Percentiles rank a stretch among this genome's conserved stretches.
Evolutionary conservation across 2,113 vertebrate species (phyloP).

Genomic region (Phylloscopus trochiloides): DNA sequence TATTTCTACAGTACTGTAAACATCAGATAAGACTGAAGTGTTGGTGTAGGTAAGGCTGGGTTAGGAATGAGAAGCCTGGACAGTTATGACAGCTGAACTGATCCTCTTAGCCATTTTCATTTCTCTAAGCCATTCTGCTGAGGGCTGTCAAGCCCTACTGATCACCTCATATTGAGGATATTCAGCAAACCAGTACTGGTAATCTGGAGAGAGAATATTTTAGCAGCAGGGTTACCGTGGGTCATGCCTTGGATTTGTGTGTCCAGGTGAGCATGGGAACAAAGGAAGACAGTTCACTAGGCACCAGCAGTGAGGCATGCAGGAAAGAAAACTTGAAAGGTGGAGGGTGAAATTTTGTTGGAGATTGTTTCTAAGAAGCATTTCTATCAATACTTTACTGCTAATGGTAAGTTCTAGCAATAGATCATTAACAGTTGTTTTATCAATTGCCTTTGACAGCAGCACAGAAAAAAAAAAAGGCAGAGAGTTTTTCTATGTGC

Average conservation of each 20-base stretch:
- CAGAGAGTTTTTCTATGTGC: neutral
- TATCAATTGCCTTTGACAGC: neutral
- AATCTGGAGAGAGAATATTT: neutral
- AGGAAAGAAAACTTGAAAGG: neutral
- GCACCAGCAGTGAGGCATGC: fast-evolving
- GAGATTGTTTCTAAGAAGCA: neutral
- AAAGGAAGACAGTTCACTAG: neutral
- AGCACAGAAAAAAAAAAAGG: neutral
- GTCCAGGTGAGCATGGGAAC: neutral
- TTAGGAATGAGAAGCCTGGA: neutral
- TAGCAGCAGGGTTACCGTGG: neutral
- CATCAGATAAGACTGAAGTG: neutral
- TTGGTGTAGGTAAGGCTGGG: neutral
- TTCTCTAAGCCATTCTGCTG: neutral
- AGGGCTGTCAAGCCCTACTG: neutral
- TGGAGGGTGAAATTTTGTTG: neutral
- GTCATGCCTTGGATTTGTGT: neutral
- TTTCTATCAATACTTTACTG: neutral
- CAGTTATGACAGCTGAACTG: neutral
- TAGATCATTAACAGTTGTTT: neutral
- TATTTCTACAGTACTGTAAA: neutral
- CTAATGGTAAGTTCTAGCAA: neutral
- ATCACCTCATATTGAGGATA: no score
- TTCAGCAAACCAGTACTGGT: neutral
- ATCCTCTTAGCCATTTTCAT: neutral